Conservation (phyloP, 2,113 vertebrate genomes). For the Procavia capensis region DNA sequence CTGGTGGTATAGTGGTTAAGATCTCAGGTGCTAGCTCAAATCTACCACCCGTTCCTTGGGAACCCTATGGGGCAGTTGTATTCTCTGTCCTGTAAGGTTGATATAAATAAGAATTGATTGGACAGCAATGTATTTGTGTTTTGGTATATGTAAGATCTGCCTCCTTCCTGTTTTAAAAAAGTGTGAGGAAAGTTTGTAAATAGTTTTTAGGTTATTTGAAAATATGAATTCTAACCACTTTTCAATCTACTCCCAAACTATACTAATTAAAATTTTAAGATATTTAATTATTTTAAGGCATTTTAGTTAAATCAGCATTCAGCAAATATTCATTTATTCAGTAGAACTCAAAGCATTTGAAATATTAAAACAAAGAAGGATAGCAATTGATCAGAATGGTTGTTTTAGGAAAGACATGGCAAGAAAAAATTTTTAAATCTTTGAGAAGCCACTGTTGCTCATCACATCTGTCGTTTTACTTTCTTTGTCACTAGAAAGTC, state of each 20-base stretch:
- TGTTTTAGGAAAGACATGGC: constrained; percentile 59
- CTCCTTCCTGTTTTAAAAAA: constrained; percentile 36
- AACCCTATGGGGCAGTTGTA: too few species aligned
- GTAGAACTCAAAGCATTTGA: constrained; percentile 59
- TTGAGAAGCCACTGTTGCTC: constrained; percentile 51
- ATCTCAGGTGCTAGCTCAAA: neutral
- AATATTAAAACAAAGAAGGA: constrained; percentile 27
- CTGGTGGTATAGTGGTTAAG: too few species aligned
- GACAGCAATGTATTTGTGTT: too few species aligned
- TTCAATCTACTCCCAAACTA: constrained; percentile 14
- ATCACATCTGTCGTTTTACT: constrained; percentile 53
- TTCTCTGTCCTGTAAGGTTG: neutral
- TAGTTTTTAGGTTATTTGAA: constrained; percentile 11
- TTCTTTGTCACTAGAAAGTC: constrained; percentile 46
- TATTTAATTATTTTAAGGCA: constrained; percentile 39
- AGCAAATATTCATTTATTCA: constrained; percentile 30
- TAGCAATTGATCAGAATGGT: constrained; percentile 66
- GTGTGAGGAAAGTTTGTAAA: neutral
- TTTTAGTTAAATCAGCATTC: constrained; percentile 33
- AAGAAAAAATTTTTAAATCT: constrained; percentile 51
- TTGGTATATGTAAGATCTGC: neutral
- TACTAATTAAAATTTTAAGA: constrained; percentile 43
- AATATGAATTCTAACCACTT: constrained; percentile 22
- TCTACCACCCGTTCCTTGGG: neutral
- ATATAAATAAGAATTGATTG: neutral